A percentile compares a stretch with the other conserved stretches of the same genome.
Evolutionary conservation across 2,113 vertebrate genomes (phyloP).

Genomic region (Xenotilapia leptura): DNA sequence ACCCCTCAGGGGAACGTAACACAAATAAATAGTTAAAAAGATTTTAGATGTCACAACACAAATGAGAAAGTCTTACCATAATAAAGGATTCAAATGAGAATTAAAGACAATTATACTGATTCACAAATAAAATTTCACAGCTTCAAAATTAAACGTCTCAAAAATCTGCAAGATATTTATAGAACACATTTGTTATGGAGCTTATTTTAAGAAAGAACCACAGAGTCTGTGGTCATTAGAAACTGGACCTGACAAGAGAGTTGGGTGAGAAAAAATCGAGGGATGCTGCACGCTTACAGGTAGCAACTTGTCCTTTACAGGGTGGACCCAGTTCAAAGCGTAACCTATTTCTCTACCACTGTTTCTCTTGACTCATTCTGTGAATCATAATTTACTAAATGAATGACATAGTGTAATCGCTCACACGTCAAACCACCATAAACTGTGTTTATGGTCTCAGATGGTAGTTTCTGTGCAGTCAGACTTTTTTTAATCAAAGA

Average conservation of each 20-base stretch:
- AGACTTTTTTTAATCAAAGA: not conserved
- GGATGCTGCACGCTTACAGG: not conserved
- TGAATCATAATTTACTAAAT: not conserved
- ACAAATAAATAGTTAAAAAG: not conserved
- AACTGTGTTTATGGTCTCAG: not conserved
- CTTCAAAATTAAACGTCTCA: not conserved
- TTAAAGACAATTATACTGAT: not conserved
- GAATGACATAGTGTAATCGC: not conserved
- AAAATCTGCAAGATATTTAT: not conserved
- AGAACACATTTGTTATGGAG: not conserved
- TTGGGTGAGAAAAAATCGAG: not conserved
- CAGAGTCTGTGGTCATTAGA: not conserved
- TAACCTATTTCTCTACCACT: not conserved
- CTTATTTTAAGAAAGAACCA: not conserved
- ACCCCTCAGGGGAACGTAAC: no score
- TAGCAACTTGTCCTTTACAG: not conserved
- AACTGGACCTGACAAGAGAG: not conserved
- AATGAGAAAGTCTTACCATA: accelerated
- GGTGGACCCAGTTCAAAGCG: not conserved
- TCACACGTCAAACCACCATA: not conserved
- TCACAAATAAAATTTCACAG: not conserved
- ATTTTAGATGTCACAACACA: not conserved
- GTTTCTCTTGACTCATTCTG: not conserved
- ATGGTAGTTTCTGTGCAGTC: not conserved
- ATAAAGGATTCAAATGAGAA: not conserved